Conservation (phyloP, 2,888 invertebrate genomes). For the Drosophila nr. perissopoda region DNA sequence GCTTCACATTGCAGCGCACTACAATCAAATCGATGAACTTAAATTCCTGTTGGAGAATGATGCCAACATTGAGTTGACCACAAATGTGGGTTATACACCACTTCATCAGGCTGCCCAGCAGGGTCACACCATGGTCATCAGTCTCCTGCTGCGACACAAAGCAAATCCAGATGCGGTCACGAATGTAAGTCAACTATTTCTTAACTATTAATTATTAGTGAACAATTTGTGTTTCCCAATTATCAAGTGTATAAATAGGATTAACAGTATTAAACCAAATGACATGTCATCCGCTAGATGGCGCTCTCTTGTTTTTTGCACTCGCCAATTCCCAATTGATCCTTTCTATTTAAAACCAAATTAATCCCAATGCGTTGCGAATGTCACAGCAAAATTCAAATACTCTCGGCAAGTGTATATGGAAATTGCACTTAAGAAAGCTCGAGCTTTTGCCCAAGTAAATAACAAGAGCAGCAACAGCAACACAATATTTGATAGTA, state of each 20-base stretch:
- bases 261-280: background rate
- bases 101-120: constrained; percentile 99
- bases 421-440: background rate
- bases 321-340: background rate
- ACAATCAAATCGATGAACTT: constrained; percentile 97
- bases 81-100: constrained; percentile 95
- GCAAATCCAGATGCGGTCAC: constrained; percentile 98
- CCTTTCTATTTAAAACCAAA: background rate
- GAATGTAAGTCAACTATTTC: constrained; percentile 88
- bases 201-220: too few relatives aligned
- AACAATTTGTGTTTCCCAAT: too few relatives aligned
- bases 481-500: background rate
- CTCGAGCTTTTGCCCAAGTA: background rate
- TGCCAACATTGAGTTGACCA: constrained; percentile 93
- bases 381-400: background rate
- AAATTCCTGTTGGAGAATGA: constrained; percentile 94
- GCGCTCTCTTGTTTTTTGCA: background rate
- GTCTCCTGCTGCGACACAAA: constrained; percentile 94
- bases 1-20: constrained; percentile 98
- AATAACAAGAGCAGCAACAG: background rate
- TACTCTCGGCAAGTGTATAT: background rate
- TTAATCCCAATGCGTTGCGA: background rate
- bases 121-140: constrained; percentile 97
- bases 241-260: too few relatives aligned
- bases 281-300: background rate